phyloP scores from a whole-genome alignment of 92 coral and sea anemone genomes.

The Micromussa lordhowensis region DNA sequence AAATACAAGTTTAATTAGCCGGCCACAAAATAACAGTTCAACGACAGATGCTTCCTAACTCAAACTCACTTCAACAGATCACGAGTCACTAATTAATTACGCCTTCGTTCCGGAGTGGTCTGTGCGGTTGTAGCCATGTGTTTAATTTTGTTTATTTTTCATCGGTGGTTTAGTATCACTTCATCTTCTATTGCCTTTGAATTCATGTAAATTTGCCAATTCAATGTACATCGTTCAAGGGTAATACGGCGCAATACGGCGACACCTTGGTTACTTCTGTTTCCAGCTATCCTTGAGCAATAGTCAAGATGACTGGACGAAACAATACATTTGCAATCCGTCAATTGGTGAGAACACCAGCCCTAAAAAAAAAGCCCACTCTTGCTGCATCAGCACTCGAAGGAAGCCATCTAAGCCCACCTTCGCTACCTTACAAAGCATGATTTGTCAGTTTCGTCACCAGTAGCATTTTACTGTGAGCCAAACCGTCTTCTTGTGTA shows the following conservation, averaged over 20 bases:
- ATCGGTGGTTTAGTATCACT: neutral
- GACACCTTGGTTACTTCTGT: neutral
- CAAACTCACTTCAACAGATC: neutral
- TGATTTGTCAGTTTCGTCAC: neutral
- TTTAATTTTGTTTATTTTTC: neutral
- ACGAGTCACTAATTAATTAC: neutral
- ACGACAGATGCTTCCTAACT: neutral
- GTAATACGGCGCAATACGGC: neutral
- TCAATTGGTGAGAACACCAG: neutral
- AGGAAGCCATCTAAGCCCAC: too few relatives aligned
- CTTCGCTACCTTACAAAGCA: neutral
- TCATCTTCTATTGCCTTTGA: neutral
- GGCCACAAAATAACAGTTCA: neutral
- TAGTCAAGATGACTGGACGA: neutral
- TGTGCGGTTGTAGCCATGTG: neutral
- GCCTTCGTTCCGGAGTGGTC: neutral
- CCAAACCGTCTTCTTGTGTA: neutral
- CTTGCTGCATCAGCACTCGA: too few relatives aligned
- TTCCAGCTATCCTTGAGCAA: neutral
- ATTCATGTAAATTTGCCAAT: neutral
- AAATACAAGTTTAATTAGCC: conserved; percentile 1
- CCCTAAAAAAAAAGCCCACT: too few relatives aligned
- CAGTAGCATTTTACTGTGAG: neutral
- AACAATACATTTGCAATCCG: neutral
- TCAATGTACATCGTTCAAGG: neutral